Conservation (phyloP, 2,113 vertebrate genomes). For the Thunnus maccoyii region DNA sequence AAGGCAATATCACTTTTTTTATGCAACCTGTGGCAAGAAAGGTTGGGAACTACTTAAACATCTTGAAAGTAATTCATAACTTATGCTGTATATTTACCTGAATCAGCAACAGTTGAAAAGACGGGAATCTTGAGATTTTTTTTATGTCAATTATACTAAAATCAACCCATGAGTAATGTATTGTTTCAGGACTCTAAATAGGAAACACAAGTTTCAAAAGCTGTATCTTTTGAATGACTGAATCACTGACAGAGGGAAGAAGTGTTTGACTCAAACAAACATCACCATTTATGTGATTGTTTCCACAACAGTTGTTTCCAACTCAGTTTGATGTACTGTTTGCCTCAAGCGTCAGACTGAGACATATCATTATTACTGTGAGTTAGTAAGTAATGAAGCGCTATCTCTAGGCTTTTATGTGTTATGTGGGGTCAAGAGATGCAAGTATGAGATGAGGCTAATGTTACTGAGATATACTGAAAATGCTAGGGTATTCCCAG, state of each 20-base stretch:
- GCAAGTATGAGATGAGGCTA: not conserved
- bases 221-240: not conserved
- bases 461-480: too few relatives aligned
- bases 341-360: not conserved
- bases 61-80: too few relatives aligned
- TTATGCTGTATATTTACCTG: too few relatives aligned
- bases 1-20: too few relatives aligned
- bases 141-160: not conserved
- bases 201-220: constrained; percentile 12
- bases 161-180: not conserved
- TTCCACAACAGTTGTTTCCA: not conserved
- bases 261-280: not conserved
- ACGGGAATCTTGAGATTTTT: not conserved
- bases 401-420: not conserved
- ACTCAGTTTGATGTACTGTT: not conserved
- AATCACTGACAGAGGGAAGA: not conserved
- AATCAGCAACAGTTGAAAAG: not conserved
- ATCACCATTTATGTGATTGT: not conserved
- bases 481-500: too few relatives aligned
- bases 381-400: not conserved
- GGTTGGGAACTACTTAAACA: too few relatives aligned
- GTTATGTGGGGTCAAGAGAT: not conserved
- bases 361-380: not conserved
- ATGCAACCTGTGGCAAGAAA: too few relatives aligned
- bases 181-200: constrained; percentile 8